These are phyloP conservation scores for Clytia hemisphaerica DNA, from an alignment of 30 jellyfish, hydroid and myxozoan species.

Conservation along the genomic window DNA sequence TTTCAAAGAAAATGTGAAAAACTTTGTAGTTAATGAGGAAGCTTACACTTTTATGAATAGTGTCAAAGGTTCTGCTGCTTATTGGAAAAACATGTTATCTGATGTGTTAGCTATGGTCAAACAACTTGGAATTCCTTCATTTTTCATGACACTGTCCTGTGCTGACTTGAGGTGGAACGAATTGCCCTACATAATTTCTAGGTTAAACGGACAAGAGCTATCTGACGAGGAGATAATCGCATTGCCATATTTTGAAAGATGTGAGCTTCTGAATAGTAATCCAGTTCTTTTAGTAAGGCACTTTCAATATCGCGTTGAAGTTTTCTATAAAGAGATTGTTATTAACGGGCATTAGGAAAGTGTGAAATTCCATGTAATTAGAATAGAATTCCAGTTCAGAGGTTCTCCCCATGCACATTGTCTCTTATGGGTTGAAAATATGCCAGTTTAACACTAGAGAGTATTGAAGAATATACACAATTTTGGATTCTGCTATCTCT, in stretches of 20 bases:
- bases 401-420: constrained; percentile 8
- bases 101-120: constrained; percentile 44
- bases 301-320: constrained; percentile 37
- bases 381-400: constrained; percentile 13
- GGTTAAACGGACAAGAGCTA: not conserved
- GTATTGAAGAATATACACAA: not conserved
- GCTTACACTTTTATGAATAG: constrained; percentile 16
- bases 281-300: constrained; percentile 39
- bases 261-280: constrained; percentile 15
- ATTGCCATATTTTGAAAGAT: constrained; percentile 13
- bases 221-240: constrained; percentile 1
- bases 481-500: not conserved
- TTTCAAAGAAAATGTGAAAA: constrained; percentile 9
- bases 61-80: constrained; percentile 39
- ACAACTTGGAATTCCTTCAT: constrained; percentile 38
- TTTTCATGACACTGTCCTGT: constrained; percentile 28
- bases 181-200: constrained; percentile 2
- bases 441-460: not conserved
- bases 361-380: constrained; percentile 1
- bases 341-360: constrained; percentile 1
- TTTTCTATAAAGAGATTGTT: constrained; percentile 17
- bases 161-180: constrained; percentile 43
- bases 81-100: constrained; percentile 28
- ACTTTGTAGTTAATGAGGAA: constrained; percentile 7
- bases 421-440: not conserved